Evolutionary conservation across 2,888 invertebrate genomes (phyloP).

Genomic region (Acanthosepion esculentum): DNA sequence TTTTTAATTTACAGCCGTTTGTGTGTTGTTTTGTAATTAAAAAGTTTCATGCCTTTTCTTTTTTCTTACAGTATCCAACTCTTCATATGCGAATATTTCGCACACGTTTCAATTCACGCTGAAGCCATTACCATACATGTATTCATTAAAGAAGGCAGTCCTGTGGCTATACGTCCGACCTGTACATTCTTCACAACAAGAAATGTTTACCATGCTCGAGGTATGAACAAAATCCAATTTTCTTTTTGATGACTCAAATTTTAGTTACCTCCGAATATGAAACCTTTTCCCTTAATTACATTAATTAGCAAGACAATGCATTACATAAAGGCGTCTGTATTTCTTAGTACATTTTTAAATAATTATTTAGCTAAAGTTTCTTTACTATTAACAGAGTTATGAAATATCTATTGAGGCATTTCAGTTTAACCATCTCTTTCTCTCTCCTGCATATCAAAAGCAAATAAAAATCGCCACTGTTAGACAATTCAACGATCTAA

Average conservation of each 20-base stretch:
- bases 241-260: neutral
- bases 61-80: conserved; percentile 58
- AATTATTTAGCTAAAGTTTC: too few species aligned
- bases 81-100: conserved; percentile 53
- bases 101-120: conserved; percentile 61
- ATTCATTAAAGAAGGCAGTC: conserved; percentile 58
- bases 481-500: too few species aligned
- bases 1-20: neutral
- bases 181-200: conserved; percentile 48
- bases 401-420: too few species aligned
- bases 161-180: conserved; percentile 65
- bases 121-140: conserved; percentile 57
- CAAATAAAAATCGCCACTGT: too few species aligned
- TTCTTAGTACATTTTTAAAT: too few species aligned
- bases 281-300: too few species aligned
- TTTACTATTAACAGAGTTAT: too few species aligned
- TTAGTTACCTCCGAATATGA: too few species aligned
- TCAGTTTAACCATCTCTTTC: too few species aligned
- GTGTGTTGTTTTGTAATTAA: neutral
- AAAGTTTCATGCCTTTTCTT: neutral
- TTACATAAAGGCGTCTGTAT: too few species aligned
- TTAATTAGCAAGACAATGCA: too few species aligned
- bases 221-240: neutral
- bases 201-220: conserved; percentile 36
- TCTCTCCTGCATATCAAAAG: too few species aligned